A percentile compares a stretch with the other conserved stretches of the same genome.
phyloP scores from a whole-genome alignment of 2,888 invertebrate genomes.

The Ypsolopha sequella region DNA sequence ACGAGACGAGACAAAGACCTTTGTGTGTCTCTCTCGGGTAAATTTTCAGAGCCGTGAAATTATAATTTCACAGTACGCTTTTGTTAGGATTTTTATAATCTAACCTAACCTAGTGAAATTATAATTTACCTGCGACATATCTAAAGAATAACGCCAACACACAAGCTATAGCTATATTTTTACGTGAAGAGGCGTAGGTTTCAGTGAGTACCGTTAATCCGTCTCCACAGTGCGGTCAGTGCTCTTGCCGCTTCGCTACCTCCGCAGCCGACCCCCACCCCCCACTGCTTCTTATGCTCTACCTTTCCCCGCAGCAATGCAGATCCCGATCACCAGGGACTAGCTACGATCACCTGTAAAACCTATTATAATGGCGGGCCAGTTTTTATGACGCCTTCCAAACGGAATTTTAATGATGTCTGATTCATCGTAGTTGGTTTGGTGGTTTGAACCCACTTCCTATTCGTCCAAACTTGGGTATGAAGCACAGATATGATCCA shows the following conservation, averaged over 20 bases:
- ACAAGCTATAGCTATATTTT: neutral
- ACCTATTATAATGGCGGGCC: neutral
- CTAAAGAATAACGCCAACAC: neutral
- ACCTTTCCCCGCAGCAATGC: slow-evolving; percentile 7
- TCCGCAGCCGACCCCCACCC: slow-evolving; percentile 22
- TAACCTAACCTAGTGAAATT: too few species aligned
- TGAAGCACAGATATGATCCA: slow-evolving; percentile 3
- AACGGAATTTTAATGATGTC: neutral
- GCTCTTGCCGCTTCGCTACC: slow-evolving; percentile 55
- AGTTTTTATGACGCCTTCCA: neutral
- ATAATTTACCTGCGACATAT: too few species aligned
- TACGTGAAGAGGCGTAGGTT: slow-evolving; percentile 16
- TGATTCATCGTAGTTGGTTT: too few species aligned
- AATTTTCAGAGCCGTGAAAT: too few species aligned
- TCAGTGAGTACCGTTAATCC: slow-evolving; percentile 45
- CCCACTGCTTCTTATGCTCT: slow-evolving; percentile 12
- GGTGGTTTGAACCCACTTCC: too few species aligned
- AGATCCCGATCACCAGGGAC: too few species aligned
- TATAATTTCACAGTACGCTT: too few species aligned
- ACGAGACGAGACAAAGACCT: too few species aligned
- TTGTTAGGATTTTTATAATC: too few species aligned
- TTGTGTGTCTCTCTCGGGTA: too few species aligned
- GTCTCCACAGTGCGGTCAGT: slow-evolving; percentile 41
- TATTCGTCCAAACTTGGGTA: too few species aligned
- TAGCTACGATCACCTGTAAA: too few species aligned